Evolutionary conservation across 2,888 invertebrate species (phyloP).

Genomic region (Metopia argyrocephala): DNA sequence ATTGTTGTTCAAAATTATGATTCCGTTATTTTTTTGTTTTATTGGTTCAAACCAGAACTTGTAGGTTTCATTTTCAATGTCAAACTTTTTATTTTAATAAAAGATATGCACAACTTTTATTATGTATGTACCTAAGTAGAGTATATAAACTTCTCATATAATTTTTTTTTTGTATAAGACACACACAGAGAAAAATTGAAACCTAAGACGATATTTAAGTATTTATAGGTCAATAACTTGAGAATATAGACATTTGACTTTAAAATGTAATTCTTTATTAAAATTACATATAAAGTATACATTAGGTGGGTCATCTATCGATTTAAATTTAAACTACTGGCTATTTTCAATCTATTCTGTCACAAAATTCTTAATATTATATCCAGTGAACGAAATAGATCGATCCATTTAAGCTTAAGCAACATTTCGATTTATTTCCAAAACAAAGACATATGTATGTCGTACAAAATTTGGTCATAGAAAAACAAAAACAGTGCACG

Average conservation of each 20-base stretch:
- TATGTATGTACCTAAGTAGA: too few relatives aligned
- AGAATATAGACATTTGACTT: neutral
- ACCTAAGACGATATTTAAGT: neutral
- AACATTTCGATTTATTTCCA: too few relatives aligned
- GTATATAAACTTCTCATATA: neutral
- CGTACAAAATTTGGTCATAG: too few relatives aligned
- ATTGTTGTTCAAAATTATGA: too few relatives aligned
- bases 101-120: neutral
- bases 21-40: neutral
- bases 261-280: too few relatives aligned
- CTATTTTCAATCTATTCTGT: neutral
- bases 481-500: too few relatives aligned
- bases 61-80: neutral
- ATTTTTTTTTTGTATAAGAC: neutral
- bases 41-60: neutral
- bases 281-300: too few relatives aligned
- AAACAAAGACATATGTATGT: too few relatives aligned
- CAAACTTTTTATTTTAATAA: neutral
- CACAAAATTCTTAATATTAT: too few relatives aligned
- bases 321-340: neutral
- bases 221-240: conserved; percentile 9
- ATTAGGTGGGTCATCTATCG: too few relatives aligned
- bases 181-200: conserved; percentile 10
- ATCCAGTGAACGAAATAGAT: too few relatives aligned
- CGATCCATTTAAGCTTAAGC: too few relatives aligned